Evolutionary conservation across 2,888 invertebrate species (phyloP), one percentile per base, ranked within the genome.

Genomic region (Anarsia innoxiella): DNA sequence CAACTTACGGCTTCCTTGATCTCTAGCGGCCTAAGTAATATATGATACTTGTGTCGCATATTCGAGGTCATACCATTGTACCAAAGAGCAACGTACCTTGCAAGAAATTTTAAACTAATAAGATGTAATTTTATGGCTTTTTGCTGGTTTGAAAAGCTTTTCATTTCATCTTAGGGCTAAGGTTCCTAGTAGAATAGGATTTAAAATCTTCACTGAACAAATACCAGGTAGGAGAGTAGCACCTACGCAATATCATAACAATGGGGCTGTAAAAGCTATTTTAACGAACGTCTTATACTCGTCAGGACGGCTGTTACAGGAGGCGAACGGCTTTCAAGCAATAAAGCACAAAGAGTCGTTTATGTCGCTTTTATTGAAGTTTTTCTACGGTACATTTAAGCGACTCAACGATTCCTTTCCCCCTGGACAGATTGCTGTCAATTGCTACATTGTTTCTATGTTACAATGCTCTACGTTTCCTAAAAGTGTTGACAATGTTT

Each of bases 331-430:
- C 68, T 74, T 74, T 72, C 74, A 52, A 60, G 66, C 67, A 66
- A 77, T 78, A 76, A 78, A 77, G 65, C 70, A 66, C 63, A 53
- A 48, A 54, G 60, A 64, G 61, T 61, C 63, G 54, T 64, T 70
- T 62, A 64, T 53, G 59, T 46, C 52, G 59, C 48, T 69, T 73
- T 75, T 70, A 74, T 71, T 71, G 69, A 66, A 66, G 62, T 67
- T 69, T 73, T 73, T 73, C 54, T 63, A 60, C 63, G 63, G 59
- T 49, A 68, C 72, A 68, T 69, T 73, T 61, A 61, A 68, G 59
- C 56, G 63, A 51, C 59, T 64, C 63, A 63, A 57, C 67, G 48
- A 41, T 35, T 48, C 31, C 46, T 37, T 40, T 49, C 49, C 50
- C 46, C 39, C 44, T 37, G 51, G 49, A 42, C 42, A 39, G 48